Base-by-base conservation (phyloP, 2,113 vertebrate species). In the Callithrix jacchus region DNA sequence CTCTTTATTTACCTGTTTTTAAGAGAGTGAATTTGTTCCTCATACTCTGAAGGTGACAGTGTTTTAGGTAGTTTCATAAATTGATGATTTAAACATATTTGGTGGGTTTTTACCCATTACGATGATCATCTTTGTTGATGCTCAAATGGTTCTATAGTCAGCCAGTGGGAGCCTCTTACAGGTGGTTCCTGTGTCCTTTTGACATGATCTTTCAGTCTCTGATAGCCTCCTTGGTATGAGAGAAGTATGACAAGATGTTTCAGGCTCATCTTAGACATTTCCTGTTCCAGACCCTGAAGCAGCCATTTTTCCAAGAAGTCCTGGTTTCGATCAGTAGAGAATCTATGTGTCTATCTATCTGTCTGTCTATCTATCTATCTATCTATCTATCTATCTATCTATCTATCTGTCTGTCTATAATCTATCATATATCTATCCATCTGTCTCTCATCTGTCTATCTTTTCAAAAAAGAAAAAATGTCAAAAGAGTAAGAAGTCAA, bases 41-140 rank as follows among this genome's bases (percentile, higher is more conserved):
- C 73, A 18, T 88, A 52, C 23, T 89, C 68, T 56, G 74, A 91
- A 89, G 92, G 40, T 52, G 37, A 88, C 20, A 8, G 0, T 83
- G 52, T 89, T 91, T 97, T 89, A 83, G 83, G 32, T 47, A 89
- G 81, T 18, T 45, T 49, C 89, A 66, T n/a, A 8, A 83, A 66
- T 82, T 61, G 54, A 87, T 83, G 25, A 11, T 49, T 82, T 91
- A 87, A 89, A 16, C 32, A 35, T 47, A 71, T 90, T 74, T 74
- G 52, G 64, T 84, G 56, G 40, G 35, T 40, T 89, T 93, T 27
- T 81, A 68, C 85, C 82, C 25, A 61, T 95, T 86, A 91, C 7
- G 54, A 85, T 87, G 90, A 87, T 70, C 70, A 88, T 85, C 64
- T 92, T 90, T 70, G 42, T 9, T 23, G 30, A 82, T 35, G 35